Percentiles rank a stretch among this genome's conserved stretches.
phyloP scores from a whole-genome alignment of 1,140 invertebrate species.

The Heliconius hermathena region DNA sequence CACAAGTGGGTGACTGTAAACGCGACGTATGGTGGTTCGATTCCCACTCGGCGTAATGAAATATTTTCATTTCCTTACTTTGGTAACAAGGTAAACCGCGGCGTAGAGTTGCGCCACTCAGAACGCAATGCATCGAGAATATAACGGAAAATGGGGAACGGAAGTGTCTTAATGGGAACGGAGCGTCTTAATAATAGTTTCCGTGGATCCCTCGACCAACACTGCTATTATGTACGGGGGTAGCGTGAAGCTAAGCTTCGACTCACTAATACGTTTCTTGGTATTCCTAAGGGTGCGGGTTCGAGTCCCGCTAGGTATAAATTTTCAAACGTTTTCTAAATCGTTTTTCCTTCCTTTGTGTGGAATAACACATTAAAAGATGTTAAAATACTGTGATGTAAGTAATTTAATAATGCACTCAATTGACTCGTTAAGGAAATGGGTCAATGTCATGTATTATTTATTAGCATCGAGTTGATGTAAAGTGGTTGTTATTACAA shows the following conservation, averaged over 20 bases:
- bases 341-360: too few species aligned
- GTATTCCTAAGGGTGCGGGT: too few species aligned
- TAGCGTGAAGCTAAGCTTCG: too few species aligned
- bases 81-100: too few species aligned
- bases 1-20: not conserved
- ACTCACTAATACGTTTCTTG: too few species aligned
- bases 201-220: not conserved
- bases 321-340: too few species aligned
- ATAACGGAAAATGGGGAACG: not conserved
- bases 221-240: not conserved
- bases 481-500: not conserved
- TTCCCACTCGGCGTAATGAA: not conserved
- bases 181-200: not conserved
- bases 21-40: not conserved
- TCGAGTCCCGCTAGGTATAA: too few species aligned
- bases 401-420: not conserved
- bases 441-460: slow-evolving; percentile 3
- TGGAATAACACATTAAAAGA: not conserved
- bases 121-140: not conserved
- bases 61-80: too few species aligned
- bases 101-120: not conserved
- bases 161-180: not conserved
- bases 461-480: not conserved
- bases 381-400: not conserved
- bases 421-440: slow-evolving; percentile 10